Percentiles rank a stretch among this genome's conserved stretches.
Conservation (phyloP, 2,113 vertebrate genomes). For the Stegastes partitus region DNA sequence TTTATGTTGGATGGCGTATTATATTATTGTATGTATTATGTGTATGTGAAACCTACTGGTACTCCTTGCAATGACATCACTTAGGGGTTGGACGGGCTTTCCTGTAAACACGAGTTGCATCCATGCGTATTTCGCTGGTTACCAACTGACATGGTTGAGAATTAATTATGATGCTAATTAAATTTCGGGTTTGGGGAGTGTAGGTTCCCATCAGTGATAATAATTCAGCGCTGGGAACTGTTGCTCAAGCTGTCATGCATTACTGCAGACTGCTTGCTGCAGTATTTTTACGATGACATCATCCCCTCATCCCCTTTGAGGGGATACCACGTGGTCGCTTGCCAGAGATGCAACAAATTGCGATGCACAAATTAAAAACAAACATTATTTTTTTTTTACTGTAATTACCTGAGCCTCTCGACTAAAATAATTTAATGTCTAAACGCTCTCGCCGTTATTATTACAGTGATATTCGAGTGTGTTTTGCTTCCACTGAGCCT, state of each 20-base stretch:
- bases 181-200: neutral
- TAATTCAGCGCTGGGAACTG: conserved; percentile 25
- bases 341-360: conserved; percentile 46
- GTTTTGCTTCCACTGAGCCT: conserved; percentile 64
- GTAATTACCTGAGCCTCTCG: conserved; percentile 1
- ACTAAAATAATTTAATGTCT: neutral
- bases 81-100: conserved; percentile 18
- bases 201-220: neutral
- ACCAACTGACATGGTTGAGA: neutral
- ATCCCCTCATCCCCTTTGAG: conserved; percentile 68
- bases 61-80: conserved; percentile 32
- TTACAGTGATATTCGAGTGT: conserved; percentile 45
- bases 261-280: conserved; percentile 80
- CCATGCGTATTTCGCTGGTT: neutral
- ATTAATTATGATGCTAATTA: neutral
- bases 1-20: neutral
- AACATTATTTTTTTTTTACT: neutral
- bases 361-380: conserved; percentile 15
- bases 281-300: conserved; percentile 86
- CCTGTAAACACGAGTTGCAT: conserved; percentile 35
- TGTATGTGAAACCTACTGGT: conserved; percentile 23
- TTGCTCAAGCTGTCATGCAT: conserved; percentile 70
- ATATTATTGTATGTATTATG: neutral
- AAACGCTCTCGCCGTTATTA: conserved; percentile 8
- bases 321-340: conserved; percentile 69